These are phyloP conservation scores for Pelecanus crispus DNA, from an alignment of 2,113 vertebrate genomes.

Conservation along the genomic window DNA sequence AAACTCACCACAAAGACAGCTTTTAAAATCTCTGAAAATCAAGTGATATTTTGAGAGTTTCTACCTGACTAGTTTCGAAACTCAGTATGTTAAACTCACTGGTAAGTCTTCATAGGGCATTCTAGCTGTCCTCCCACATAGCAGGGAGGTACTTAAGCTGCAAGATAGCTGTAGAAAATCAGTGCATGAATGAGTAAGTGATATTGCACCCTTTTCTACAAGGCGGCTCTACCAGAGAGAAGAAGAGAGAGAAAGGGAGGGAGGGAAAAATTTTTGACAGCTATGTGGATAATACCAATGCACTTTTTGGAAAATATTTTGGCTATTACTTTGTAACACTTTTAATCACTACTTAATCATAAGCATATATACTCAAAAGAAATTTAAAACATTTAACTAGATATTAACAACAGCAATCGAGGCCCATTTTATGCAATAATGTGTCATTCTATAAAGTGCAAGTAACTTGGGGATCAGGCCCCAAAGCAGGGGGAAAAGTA, in stretches of 20 bases:
- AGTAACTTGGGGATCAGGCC: neutral
- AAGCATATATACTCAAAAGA: neutral
- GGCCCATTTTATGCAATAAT: neutral
- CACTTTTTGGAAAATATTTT: neutral
- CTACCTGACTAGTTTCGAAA: neutral
- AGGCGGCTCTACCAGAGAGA: neutral
- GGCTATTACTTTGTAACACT: neutral
- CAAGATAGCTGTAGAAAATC: neutral
- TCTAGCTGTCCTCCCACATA: neutral
- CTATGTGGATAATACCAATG: neutral
- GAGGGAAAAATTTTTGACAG: neutral
- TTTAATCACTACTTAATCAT: neutral
- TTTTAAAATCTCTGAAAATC: neutral
- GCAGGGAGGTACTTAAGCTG: neutral
- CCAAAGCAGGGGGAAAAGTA: neutral
- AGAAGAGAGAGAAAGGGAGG: neutral
- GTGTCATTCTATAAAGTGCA: neutral
- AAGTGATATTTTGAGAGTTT: neutral
- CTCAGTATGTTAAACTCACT: neutral
- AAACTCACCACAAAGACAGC: neutral
- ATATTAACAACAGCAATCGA: neutral
- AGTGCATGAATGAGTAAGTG: neutral
- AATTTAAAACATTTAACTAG: neutral
- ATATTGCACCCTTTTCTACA: neutral
- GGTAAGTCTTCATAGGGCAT: neutral